Base-by-base conservation (phyloP, 1,140 invertebrate species). In the Halyomorpha halys region DNA sequence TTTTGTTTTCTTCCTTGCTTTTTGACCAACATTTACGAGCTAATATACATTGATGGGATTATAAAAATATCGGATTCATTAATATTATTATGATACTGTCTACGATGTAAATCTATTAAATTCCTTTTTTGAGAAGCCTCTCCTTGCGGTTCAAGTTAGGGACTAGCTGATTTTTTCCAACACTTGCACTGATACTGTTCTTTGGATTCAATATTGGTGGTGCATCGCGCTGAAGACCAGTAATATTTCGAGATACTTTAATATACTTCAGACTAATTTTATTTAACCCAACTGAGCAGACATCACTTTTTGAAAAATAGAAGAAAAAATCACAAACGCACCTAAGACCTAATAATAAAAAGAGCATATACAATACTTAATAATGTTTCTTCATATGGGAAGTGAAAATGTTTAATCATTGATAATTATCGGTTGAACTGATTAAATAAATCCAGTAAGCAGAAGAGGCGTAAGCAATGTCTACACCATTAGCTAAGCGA, bases 1-100 rank as follows among this genome's bases (percentile, higher is more conserved):
- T 86, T 90, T 62, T 83, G 80, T 70, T 86, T 86, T 70, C 78
- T 66, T 49, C 68, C 61, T 72, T 93, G 89, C 71, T 91, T 92
- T 66, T 90, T 89, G 73, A 94, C n/a, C n/a, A 94, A 74, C 94
- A 94, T 70, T 91, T 92, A 66, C 90, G 82, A 0, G 92, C 91
- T 1, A 93, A 89, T 16, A 90, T 91, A 73, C 90, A 94, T 74
- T 96, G 92, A 71, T 90, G 87, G 91, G 89, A 78, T 96, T 94
- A 71, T 94, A 94, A 74, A 94, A 96, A 90, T 82, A 69, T 91
- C 86, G 0, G 86, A 84, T 63, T 86, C 84, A 0, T 83, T 83
- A 53, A 84, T 84, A 9, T 82, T 83, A 71, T 83, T 83, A 63
- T 84, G 78, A 68, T 85, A 86, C 71, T 88, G 84, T 68, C 84